Evolutionary conservation across 2,888 invertebrate genomes (phyloP), one percentile per base, ranked within the genome.

Genomic region (Apoda limacodes): DNA sequence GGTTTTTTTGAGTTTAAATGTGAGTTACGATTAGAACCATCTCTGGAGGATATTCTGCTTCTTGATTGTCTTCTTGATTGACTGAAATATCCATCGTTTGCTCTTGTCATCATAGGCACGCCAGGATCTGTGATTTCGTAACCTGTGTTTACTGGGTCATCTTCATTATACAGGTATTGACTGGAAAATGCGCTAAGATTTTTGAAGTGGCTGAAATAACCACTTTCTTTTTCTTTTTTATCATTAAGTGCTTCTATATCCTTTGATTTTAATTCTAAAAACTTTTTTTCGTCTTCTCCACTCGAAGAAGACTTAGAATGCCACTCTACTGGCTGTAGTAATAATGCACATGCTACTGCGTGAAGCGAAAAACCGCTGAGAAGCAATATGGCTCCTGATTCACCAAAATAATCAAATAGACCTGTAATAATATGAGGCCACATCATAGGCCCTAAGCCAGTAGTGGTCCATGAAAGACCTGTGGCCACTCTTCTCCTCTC

Each of bases 281-380:
- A 33, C 11, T 67, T 40, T 30, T 61, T 68, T 32, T 69, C 55
- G 41, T 61, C 61, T 15, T 65, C 61, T 34, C 63, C 57, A n/a
- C 41, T 19, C 3, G 39, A 41, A 37, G 59, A 55, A 45, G 67
- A 75, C 52, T 84, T 84, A 3, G 83, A 70, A 54, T 91, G 90
- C 88, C 87, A 88, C 57, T 86, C 85, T 1, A 90, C 88, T 3
- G 91, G 91, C 51, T 90, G 90, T 23, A 90, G 66, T 29, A 91
- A 61, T 34, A 88, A 67, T 2, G 88, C 83, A 43, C 86, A 87
- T 13, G 85, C 85, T 28, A 89, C 63, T 0, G 88, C 84, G 52
- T 91, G 88, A 30, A 88, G 65, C 1, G 88, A 82, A 34, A 90
- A 76, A 3, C 84, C 89, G 10, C 86, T 82, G 45, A 89, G 83